Evolutionary conservation across 2,888 invertebrate species (phyloP).

Genomic region (Dorcus parallelipipedus): DNA sequence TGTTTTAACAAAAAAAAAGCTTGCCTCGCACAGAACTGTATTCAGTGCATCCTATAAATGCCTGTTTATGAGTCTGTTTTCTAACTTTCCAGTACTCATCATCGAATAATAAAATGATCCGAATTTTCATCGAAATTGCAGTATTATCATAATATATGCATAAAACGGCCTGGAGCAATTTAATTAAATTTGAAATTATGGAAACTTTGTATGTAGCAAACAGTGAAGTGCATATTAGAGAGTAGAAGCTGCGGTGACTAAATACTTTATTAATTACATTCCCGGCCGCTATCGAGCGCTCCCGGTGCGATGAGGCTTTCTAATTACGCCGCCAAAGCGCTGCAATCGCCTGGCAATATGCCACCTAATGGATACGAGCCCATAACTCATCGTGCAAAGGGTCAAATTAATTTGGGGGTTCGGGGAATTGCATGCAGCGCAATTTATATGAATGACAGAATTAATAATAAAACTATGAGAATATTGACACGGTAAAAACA

Average conservation of each 20-base stretch:
- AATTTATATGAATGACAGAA: conserved; percentile 24
- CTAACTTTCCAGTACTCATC: too few species aligned
- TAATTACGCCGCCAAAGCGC: conserved; percentile 44
- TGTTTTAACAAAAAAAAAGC: too few species aligned
- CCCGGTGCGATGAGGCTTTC: conserved; percentile 33
- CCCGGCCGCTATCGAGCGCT: conserved; percentile 34
- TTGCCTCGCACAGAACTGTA: too few species aligned
- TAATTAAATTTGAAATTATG: not conserved
- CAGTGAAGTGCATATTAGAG: conserved; percentile 9
- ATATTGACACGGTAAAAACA: too few species aligned
- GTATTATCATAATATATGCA: too few species aligned
- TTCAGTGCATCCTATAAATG: too few species aligned
- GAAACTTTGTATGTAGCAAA: conserved; percentile 4
- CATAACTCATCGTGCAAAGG: conserved; percentile 45
- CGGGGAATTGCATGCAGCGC: conserved; percentile 32
- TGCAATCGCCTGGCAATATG: conserved; percentile 46
- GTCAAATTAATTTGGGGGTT: conserved; percentile 45
- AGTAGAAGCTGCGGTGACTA: conserved; percentile 32
- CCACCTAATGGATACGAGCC: conserved; percentile 46
- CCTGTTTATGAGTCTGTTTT: too few species aligned
- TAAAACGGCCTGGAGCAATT: not conserved
- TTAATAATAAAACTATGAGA: conserved; percentile 16
- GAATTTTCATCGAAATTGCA: too few species aligned
- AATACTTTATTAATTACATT: conserved; percentile 48
- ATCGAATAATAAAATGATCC: too few species aligned